Evolutionary conservation across 2,797 vertebrate species (phyloP), one percentile per base, ranked within the genome.

Genomic region (Oophaga sylvatica): DNA sequence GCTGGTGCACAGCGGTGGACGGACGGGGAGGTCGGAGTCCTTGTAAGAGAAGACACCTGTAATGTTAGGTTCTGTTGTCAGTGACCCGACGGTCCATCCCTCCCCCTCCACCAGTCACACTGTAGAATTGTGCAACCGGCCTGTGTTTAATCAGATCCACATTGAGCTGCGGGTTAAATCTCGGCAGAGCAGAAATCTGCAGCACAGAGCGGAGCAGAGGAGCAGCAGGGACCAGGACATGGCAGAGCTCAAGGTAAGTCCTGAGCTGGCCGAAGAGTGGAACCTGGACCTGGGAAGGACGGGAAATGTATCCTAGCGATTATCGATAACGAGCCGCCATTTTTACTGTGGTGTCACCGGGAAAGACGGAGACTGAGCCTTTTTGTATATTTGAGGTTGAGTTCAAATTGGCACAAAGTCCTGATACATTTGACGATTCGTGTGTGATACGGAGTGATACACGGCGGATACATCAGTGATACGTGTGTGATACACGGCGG

Each of bases 61-160:
- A 4, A 5, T 16, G n/a, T n/a, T n/a, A n/a, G n/a, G 29, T 6
- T 75, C 16, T 48, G 71, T 11, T 48, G 71, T 75, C 45, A 75
- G 41, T 75, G 45, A 48, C 68, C 71, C 71, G 20, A 41, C 71
- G 22, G 41, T 13, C 68, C 7, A 5, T 35, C 13, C 1, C 80
- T 63, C 22, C 63, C 7, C 26, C 10, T 15, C 65, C 65, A 10
- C 67, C 26, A 29, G 11, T 70, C 67, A 17, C 29, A 26, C n/a
- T 15, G 71, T 16, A 65, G 22, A 31, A 19, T 73, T 87, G 85
- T 73, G 85, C 16, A 81, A 87, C 12, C 16, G 22, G 26, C 35
- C 87, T 87, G 91, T 79, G 22, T 91, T 93, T 96, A 95, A 96
- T 97, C 95, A 93, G 96, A 96, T 91, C 91, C 94, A 94, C 67